Evolutionary conservation across 2,888 invertebrate genomes (phyloP).

Genomic region (Rhamphomyia laevipes): DNA sequence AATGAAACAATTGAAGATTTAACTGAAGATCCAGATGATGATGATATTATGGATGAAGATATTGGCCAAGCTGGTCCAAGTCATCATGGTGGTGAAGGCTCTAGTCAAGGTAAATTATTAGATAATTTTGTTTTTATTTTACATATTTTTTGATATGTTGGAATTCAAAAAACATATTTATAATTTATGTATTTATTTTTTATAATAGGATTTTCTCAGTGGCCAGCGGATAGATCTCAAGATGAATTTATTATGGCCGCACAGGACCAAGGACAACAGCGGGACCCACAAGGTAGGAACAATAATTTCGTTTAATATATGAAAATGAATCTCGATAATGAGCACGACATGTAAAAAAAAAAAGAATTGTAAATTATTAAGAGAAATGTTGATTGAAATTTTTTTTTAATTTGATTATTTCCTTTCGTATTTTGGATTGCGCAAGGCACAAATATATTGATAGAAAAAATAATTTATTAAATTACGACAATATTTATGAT

Average conservation of each 20-base stretch:
- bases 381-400: no score
- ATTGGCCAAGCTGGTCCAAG: conserved; percentile 48
- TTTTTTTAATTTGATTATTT: no score
- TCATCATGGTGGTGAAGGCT: conserved; percentile 52
- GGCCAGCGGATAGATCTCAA: conserved; percentile 77
- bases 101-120: conserved; percentile 49
- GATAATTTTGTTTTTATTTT: neutral
- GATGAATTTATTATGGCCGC: conserved; percentile 77
- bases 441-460: no score
- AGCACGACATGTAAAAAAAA: conserved; percentile 10
- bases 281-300: conserved; percentile 84
- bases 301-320: conserved; percentile 5
- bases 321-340: neutral
- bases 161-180: neutral
- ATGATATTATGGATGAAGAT: conserved; percentile 58
- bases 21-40: conserved; percentile 64
- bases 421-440: no score
- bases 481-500: no score
- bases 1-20: conserved; percentile 71
- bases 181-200: conserved; percentile 5
- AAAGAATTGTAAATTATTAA: neutral
- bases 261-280: conserved; percentile 61
- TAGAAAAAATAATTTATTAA: no score
- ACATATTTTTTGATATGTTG: no score
- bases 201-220: conserved; percentile 61